These are phyloP conservation scores for Atherinosoma microstoma DNA, from an alignment of 2,797 vertebrate species.

Conservation along the genomic window DNA sequence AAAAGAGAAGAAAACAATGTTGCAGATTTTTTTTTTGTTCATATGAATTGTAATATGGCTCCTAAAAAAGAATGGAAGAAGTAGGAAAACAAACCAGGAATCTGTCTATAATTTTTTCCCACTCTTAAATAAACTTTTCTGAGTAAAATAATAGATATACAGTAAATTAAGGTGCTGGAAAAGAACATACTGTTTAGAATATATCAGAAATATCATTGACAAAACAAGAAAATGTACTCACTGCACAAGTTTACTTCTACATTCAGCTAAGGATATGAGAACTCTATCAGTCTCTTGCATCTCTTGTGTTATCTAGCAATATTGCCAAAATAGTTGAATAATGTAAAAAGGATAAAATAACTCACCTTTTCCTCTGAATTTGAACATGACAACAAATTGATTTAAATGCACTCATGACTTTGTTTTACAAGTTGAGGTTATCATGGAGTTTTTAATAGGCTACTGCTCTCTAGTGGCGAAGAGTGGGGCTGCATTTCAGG, in stretches of 20 bases:
- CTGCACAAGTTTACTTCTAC: neutral
- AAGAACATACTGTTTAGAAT: slow-evolving; percentile 13
- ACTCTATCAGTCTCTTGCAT: neutral
- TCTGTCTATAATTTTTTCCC: slow-evolving; percentile 20
- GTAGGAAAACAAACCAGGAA: neutral
- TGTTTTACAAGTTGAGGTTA: neutral
- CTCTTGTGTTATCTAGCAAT: neutral
- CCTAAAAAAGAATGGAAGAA: neutral
- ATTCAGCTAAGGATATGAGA: neutral
- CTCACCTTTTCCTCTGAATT: neutral
- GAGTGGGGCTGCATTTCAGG: slow-evolving; percentile 21
- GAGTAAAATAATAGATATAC: slow-evolving; percentile 10
- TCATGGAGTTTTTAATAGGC: slow-evolving; percentile 31
- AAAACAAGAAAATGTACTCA: neutral
- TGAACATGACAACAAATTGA: slow-evolving; percentile 1
- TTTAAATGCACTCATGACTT: slow-evolving; percentile 1
- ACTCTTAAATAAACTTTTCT: slow-evolving; percentile 12
- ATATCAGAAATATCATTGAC: neutral
- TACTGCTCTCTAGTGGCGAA: slow-evolving; percentile 74
- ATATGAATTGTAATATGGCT: neutral
- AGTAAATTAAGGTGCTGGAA: slow-evolving; percentile 3
- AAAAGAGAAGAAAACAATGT: neutral
- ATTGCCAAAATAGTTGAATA: neutral
- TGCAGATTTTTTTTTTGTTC: slow-evolving; percentile 12
- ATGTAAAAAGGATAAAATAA: neutral